These are phyloP conservation scores for Liposcelis brunnea DNA, from an alignment of 2,888 invertebrate genomes.

Conservation along the genomic window DNA sequence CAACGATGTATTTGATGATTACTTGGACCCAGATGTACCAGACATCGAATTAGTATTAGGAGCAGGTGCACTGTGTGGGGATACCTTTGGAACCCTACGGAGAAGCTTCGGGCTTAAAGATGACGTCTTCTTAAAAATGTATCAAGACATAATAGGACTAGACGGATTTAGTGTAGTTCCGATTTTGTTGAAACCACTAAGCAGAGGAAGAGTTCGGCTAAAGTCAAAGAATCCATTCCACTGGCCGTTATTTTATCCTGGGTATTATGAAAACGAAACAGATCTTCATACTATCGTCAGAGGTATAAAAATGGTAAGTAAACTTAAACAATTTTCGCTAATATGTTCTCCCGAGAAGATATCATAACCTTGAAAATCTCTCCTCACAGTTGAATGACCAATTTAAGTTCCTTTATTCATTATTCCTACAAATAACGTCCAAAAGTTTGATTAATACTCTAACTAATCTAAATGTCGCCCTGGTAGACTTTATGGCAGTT, in stretches of 20 bases:
- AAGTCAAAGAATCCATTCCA: constrained; percentile 52
- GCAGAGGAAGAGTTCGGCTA: constrained; percentile 47
- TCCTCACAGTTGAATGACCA: no score
- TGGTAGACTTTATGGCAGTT: no score
- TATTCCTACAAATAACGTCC: no score
- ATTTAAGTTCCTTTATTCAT: no score
- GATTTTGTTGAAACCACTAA: constrained; percentile 54
- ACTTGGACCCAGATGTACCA: constrained; percentile 44
- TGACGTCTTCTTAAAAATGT: constrained; percentile 38
- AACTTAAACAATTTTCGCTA: no score
- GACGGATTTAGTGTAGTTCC: constrained; percentile 55
- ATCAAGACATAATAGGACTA: constrained; percentile 24
- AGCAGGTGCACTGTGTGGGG: constrained; percentile 57
- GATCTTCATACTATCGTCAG: constrained; percentile 59
- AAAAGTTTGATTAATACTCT: no score
- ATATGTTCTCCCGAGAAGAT: no score
- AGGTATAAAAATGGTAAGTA: constrained; percentile 49
- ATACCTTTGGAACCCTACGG: constrained; percentile 46
- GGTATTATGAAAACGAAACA: constrained; percentile 56
- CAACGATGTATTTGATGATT: constrained; percentile 24
- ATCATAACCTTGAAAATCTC: no score
- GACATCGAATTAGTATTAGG: constrained; percentile 69
- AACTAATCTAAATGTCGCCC: no score
- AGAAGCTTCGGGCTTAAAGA: constrained; percentile 44
- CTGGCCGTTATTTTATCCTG: constrained; percentile 61